Evolutionary conservation across 2,888 invertebrate genomes (phyloP).

Genomic region (Doris montereyensis): DNA sequence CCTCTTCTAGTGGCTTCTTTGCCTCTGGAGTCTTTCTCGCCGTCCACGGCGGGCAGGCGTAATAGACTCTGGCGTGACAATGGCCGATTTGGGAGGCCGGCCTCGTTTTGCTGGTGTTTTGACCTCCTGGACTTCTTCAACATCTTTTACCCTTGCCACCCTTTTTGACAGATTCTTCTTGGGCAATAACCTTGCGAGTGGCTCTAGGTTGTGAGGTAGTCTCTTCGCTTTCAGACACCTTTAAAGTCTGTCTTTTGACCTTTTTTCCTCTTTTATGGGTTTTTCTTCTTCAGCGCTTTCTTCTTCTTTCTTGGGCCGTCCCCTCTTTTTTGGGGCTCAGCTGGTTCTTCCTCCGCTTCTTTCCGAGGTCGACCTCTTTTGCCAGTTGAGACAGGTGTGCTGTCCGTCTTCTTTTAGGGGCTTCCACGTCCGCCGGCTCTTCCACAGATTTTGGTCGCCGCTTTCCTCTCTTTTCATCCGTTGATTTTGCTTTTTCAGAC

Average conservation of each 20-base stretch:
- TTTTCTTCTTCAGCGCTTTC: constrained; percentile 35
- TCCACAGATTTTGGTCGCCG: constrained; percentile 15
- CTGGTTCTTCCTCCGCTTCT: constrained; percentile 42
- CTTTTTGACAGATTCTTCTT: constrained; percentile 39
- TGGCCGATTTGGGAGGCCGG: constrained; percentile 43
- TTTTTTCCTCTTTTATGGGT: constrained; percentile 27
- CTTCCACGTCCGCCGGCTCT: constrained; percentile 29
- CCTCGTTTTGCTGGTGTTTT: constrained; percentile 45
- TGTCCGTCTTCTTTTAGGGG: constrained; percentile 17
- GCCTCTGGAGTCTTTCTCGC: constrained; percentile 42
- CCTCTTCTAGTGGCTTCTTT: constrained; percentile 40
- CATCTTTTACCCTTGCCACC: constrained; percentile 39
- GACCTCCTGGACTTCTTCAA: constrained; percentile 45
- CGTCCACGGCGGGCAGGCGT: constrained; percentile 44
- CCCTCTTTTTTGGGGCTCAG: constrained; percentile 44
- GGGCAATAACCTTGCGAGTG: background rate
- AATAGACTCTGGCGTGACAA: background rate
- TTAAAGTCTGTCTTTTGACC: background rate
- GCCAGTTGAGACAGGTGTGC: background rate
- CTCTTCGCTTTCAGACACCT: constrained; percentile 13
- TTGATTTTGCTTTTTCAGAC: constrained; percentile 26
- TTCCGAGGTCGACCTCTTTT: constrained; percentile 46
- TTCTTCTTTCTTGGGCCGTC: constrained; percentile 48
- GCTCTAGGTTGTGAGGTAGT: background rate
- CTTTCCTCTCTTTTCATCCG: constrained; percentile 7